These are phyloP conservation scores for Siderastrea siderea DNA, from an alignment of 92 coral and sea anemone species.

Conservation along the genomic window DNA sequence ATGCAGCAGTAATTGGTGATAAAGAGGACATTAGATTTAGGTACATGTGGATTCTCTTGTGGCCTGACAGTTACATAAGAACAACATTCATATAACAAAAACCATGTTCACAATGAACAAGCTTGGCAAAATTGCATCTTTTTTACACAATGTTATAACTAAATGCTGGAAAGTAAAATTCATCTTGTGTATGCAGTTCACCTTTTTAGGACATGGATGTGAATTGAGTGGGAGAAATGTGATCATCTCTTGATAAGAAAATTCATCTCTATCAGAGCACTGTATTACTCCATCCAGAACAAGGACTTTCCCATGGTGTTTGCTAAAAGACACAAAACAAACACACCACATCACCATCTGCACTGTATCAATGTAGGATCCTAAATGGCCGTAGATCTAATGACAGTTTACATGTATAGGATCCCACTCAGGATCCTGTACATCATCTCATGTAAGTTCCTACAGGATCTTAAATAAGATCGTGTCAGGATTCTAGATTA, in stretches of 20 bases:
- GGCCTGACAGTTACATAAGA: too few species aligned
- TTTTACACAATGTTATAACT: background rate
- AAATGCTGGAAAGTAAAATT: background rate
- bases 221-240: conserved; percentile 91
- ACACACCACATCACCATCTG: background rate
- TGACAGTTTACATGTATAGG: background rate
- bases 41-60: too few species aligned
- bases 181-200: conserved; percentile 11
- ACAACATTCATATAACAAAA: too few species aligned
- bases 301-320: conserved; percentile 89
- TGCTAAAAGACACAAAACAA: conserved; percentile 47
- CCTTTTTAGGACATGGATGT: conserved; percentile 96
- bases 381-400: background rate
- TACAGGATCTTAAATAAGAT: too few species aligned
- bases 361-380: too few species aligned
- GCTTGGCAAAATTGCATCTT: background rate
- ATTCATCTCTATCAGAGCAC: conserved; percentile 95
- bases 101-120: too few species aligned
- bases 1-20: too few species aligned
- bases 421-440: too few species aligned
- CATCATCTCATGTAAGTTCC: too few species aligned
- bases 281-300: conserved; percentile 99
- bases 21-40: too few species aligned
- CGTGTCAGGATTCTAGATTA: too few species aligned
- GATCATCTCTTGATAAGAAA: conserved; percentile 98